Evolutionary conservation across 37 sponge, comb jelly and placozoan species (phyloP).

Genomic region (Oopsacas minuta): DNA sequence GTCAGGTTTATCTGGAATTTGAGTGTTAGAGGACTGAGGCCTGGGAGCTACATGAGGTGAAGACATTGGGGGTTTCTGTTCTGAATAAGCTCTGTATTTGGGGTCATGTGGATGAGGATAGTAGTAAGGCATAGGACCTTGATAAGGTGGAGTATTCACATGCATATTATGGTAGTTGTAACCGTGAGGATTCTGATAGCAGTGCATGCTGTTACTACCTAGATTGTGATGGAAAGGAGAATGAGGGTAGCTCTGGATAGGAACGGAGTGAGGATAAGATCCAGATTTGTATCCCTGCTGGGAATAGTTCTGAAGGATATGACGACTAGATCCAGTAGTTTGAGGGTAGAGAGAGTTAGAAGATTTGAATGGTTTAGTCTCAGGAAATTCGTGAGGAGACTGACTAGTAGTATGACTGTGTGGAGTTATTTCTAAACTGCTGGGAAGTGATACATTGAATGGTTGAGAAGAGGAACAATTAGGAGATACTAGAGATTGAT

Average conservation of each 20-base stretch:
- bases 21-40: neutral
- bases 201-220: neutral
- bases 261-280: neutral
- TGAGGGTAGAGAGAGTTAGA: neutral
- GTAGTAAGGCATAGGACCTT: neutral
- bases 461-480: neutral
- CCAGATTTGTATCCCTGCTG: conserved; percentile 11
- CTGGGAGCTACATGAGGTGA: neutral
- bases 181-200: neutral
- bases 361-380: conserved; percentile 5
- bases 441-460: neutral
- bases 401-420: neutral
- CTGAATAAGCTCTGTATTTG: neutral
- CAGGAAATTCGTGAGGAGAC: neutral
- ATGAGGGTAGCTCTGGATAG: neutral
- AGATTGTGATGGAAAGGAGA: neutral
- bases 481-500: neutral
- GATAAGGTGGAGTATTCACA: neutral
- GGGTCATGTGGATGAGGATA: neutral
- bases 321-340: neutral
- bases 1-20: neutral
- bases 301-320: neutral
- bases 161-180: conserved; percentile 8
- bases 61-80: neutral
- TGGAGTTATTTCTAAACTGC: neutral